Evolutionary conservation across 1,140 invertebrate genomes (phyloP), one percentile per base, ranked within the genome.

Genomic region (Nephila pilipes): DNA sequence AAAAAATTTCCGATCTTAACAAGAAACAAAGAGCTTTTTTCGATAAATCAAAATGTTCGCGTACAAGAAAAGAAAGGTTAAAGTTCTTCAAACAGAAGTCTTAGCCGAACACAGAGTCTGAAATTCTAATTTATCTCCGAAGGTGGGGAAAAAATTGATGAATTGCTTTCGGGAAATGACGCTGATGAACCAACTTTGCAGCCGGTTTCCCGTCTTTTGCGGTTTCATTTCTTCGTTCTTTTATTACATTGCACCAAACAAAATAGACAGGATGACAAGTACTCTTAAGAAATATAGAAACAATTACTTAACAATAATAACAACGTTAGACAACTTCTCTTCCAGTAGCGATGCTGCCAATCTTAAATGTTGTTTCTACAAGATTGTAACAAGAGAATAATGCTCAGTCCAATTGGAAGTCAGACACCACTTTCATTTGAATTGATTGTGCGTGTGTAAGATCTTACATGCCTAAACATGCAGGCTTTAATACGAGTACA

Each of bases 11-110:
- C 20, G 10, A 81, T 46, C n/a, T 81, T 46, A 46, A 81, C 18
- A 54, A 81, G 79, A 81, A 81, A 81, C 36, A 81, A 79, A 54
- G 36, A 46, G 16, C 38, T 54, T 55, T 85, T 18, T 85, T 57
- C 54, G 25, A 58, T 85, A 32, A 85, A 85, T 85, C 83, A 58
- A 85, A 55, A 32, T 85, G 81, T 25, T 81, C 79, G 20, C 22
- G 16, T 46, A 46, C 25, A 75, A 14, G 25, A n/a, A n/a, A 54
- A 54, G 12, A 58, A 85, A 85, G 81, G 54, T 85, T 85, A 36
- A 85, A 57, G 81, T 58, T 85, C 81, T 57, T 5, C 81, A 85
- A 85, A 85, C 54, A 85, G 81, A 57, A 85, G 83, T 85, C 54
- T 60, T 22, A 29, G 83, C 38, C n/a, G 80, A 54, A n/a, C n/a